These are phyloP conservation scores for Parotia lawesii DNA, from an alignment of 2,113 vertebrate genomes.

Conservation along the genomic window DNA sequence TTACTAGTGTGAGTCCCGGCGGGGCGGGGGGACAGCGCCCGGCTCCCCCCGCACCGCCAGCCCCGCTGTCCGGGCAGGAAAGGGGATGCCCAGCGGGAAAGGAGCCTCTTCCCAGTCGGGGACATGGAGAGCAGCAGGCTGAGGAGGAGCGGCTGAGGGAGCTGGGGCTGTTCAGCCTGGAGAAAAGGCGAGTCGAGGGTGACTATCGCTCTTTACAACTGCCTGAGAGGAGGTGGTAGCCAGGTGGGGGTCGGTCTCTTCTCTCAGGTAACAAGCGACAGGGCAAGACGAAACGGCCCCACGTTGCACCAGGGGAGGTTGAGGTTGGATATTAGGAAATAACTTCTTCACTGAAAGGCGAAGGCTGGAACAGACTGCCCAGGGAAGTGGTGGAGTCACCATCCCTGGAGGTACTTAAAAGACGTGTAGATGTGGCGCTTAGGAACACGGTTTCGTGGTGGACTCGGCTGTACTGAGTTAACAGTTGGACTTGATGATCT, in stretches of 20 bases:
- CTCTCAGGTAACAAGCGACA: neutral
- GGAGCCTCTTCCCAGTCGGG: neutral
- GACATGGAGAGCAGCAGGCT: rapidly evolving
- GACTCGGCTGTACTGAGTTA: neutral
- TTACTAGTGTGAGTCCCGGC: neutral
- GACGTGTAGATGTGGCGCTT: neutral
- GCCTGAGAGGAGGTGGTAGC: neutral
- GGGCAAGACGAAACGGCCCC: neutral
- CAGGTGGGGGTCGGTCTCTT: neutral
- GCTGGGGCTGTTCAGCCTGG: neutral
- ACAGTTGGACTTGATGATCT: neutral
- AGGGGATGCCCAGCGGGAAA: neutral
- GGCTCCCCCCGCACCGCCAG: neutral
- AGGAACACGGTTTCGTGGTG: too few relatives aligned
- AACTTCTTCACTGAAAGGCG: neutral
- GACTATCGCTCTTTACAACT: neutral
- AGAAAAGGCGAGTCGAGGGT: neutral
- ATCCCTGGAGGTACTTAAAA: too few relatives aligned
- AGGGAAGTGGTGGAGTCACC: neutral
- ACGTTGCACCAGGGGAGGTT: neutral
- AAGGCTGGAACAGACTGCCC: neutral
- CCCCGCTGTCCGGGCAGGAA: neutral
- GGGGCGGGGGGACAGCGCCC: neutral
- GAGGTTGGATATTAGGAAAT: neutral
- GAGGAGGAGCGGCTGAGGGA: neutral